Evolutionary conservation across 92 coral and sea anemone species (phyloP), one percentile per base, ranked within the genome.

Genomic region (Zoanthus sociatus): DNA sequence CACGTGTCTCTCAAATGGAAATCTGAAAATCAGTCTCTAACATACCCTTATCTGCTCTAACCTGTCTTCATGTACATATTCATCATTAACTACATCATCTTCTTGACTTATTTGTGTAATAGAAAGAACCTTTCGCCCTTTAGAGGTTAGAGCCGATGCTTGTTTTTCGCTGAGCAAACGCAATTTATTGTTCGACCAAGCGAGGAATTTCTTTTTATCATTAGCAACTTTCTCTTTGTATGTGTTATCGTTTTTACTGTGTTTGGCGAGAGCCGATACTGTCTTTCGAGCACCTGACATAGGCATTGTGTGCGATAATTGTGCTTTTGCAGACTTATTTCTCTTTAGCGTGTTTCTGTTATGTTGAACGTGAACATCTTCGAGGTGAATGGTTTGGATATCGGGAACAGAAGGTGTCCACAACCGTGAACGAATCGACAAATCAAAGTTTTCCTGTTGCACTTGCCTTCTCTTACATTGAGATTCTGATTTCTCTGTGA

Each of bases 151-250:
- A 8, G 26, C 50, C 32, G 63, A 17, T 15, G 71, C 71, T 78
- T 55, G 56, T 71, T 37, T 78, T 78, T 78, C 71, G 31, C 83
- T 78, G 83, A 58, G 33, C 44, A 78, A 33, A 78, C 51, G 56
- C 37, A 78, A 33, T 56, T 56, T 78, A 37, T 58, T 78, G 12
- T 46, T 9, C 9, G 71, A 78, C 83, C 83, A 78, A 56, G 83
- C 83, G 9, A 56, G 53, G 44, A 78, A 78, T 5, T 33, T 51
- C n/a, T 26, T 60, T 18, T 16, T 78, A 9, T 42, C 42, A 32
- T 0, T 5, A 56, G 33, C 72, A 20, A 46, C 5, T 14, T 58
- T 60, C 13, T 78, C 71, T 58, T 18, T 6, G 44, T 0, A 4
- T 18, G 78, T 8, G 58, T 18, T 45, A 5, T 73, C 55, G 12